These are phyloP conservation scores for Antechinus flavipes DNA, from an alignment of 2,113 vertebrate genomes.

Conservation along the genomic window DNA sequence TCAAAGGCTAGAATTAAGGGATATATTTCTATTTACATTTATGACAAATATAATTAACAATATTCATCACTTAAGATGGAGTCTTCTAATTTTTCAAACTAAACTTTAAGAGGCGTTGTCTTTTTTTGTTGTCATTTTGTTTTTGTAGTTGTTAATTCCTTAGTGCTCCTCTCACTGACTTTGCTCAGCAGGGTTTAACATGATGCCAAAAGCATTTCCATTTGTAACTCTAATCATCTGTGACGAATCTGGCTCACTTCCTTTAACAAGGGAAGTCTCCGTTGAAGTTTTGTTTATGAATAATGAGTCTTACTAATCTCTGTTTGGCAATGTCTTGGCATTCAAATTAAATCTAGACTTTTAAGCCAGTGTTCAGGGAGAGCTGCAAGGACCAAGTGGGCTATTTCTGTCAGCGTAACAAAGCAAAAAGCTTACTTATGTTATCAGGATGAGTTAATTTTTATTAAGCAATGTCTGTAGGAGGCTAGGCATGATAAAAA, in stretches of 20 bases:
- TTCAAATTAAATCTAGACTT: conserved; percentile 1
- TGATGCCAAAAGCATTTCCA: conserved; percentile 1
- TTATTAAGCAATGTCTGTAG: neutral
- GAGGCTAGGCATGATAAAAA: neutral
- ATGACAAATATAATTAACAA: neutral
- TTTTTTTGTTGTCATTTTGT: neutral
- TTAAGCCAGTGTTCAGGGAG: neutral
- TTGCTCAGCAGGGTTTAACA: neutral
- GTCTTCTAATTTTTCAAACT: neutral
- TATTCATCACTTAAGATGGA: neutral
- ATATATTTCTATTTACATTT: neutral
- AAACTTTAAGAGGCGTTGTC: neutral
- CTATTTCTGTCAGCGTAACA: neutral
- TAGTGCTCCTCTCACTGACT: neutral
- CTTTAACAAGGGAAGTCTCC: conserved; percentile 4
- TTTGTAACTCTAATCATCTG: conserved; percentile 5
- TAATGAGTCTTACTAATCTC: conserved; percentile 5
- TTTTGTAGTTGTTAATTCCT: neutral
- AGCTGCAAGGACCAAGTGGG: neutral
- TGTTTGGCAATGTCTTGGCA: conserved; percentile 1
- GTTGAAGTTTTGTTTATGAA: conserved; percentile 1
- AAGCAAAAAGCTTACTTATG: neutral
- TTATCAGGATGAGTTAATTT: neutral
- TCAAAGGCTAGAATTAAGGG: neutral
- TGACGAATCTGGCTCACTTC: conserved; percentile 4